These are phyloP conservation scores for Ptychadena robeensis DNA, from an alignment of 2,797 vertebrate genomes.

Conservation along the genomic window DNA sequence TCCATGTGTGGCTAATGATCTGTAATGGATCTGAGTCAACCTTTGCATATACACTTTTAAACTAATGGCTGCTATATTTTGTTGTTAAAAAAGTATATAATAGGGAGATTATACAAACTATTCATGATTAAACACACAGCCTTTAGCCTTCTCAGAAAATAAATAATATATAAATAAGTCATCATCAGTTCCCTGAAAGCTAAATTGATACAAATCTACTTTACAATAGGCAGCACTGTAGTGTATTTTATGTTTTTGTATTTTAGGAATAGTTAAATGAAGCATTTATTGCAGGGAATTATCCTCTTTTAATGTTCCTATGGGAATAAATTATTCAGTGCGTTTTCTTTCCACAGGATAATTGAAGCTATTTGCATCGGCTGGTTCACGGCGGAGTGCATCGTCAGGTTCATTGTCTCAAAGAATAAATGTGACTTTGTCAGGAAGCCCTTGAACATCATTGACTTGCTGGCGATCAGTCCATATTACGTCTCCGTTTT, in stretches of 20 bases:
- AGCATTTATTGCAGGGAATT: background rate
- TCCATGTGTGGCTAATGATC: no score
- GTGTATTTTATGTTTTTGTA: background rate
- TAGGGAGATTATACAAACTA: no score
- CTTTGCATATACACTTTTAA: no score
- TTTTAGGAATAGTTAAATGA: background rate
- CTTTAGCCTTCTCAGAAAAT: background rate
- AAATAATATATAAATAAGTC: background rate
- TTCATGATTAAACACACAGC: no score
- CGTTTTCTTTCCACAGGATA: constrained; percentile 84
- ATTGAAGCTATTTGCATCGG: constrained; percentile 98
- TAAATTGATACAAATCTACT: background rate
- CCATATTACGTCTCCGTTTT: constrained; percentile 94
- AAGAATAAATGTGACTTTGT: constrained; percentile 97
- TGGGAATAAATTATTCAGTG: constrained; percentile 70
- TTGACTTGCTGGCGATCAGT: constrained; percentile 95
- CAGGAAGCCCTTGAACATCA: constrained; percentile 94
- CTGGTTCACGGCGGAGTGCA: constrained; percentile 98
- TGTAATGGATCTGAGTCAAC: no score
- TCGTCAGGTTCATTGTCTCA: constrained; percentile 94
- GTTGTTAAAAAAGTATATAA: no score
- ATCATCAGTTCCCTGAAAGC: no score
- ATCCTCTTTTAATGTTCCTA: constrained; percentile 1
- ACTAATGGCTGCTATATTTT: no score
- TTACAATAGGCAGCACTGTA: background rate